Base-by-base conservation (phyloP, 2,113 vertebrate genomes). In the Caretta caretta region DNA sequence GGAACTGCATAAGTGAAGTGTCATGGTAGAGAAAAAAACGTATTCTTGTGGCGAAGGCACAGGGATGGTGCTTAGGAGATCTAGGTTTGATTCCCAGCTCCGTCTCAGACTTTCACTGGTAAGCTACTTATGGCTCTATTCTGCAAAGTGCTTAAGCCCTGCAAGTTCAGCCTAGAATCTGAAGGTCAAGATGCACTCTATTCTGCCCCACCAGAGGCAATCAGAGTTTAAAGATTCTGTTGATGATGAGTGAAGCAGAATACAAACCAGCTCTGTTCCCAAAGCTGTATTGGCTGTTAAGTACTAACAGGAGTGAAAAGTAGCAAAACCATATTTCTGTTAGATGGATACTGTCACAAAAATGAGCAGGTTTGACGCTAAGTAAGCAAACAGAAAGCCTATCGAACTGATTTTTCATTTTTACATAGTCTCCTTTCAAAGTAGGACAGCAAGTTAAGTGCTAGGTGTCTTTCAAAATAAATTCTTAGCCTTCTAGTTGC, bases 221-320 rank as follows among this genome's bases (percentile, higher is more conserved):
- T 25, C 59, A n/a, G 16, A 0, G 0, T 51, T 38, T 56, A 4
- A 0, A 19, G 76, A 51, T 51, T 1, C 48, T 6, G 49, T 14
- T 75, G 59, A 46, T 53, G 54, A 38, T 80, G 38, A 38, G 16
- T 0, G 0, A 5, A 2, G 48, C 31, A 53, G 38, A 49, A 13
- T 57, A 27, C 54, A 31, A 56, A 0, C 0, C 1, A 2, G 16
- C 24, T 59, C 83, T 80, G 31, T 50, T 93, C 75, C 54, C 54
- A 82, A 51, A 59, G 24, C 50, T 85, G 65, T 31, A 25, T 19
- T 53, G 14, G n/a, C 65, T 88, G 82, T 83, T 35, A 65, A 1
- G 22, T 38, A 25, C 14, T 31, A 62, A 53, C 3, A 53, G 82
- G 57, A 31, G 53, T 56, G 56, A 25, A n/a, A 80, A 91, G 59